A percentile compares a stretch with the other conserved stretches of the same genome.
These are phyloP conservation scores for Gephyroberyx darwinii DNA, from an alignment of 2,797 vertebrate genomes.

Conservation along the genomic window DNA sequence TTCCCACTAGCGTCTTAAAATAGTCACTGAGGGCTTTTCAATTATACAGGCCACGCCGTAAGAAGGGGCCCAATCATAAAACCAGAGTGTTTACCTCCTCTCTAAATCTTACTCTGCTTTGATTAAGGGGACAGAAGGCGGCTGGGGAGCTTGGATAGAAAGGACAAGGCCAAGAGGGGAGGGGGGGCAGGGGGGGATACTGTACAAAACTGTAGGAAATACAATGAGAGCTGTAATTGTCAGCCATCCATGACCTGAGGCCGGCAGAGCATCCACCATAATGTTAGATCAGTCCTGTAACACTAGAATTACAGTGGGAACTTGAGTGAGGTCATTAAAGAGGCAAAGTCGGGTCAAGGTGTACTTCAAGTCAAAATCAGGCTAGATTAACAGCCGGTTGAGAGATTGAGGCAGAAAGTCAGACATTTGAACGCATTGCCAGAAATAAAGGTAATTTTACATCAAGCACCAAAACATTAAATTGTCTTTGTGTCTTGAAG, in stretches of 20 bases:
- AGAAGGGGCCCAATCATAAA: conserved; percentile 83
- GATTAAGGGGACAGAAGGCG: conserved; percentile 73
- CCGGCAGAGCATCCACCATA: conserved; percentile 39
- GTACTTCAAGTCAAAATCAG: conserved; percentile 25
- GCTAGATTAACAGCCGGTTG: conserved; percentile 5
- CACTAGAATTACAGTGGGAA: conserved; percentile 26
- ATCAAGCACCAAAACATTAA: not conserved
- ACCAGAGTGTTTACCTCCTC: conserved; percentile 81
- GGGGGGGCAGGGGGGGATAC: not conserved
- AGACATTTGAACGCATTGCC: not conserved
- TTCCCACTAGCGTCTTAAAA: conserved; percentile 82
- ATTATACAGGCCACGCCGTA: conserved; percentile 78
- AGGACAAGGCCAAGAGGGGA: conserved; percentile 30
- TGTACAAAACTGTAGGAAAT: conserved; percentile 55
- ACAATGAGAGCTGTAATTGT: conserved; percentile 71
- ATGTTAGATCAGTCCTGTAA: conserved; percentile 51
- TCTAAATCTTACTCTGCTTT: conserved; percentile 78
- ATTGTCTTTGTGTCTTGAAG: not conserved
- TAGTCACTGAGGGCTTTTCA: conserved; percentile 81
- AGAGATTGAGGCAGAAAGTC: not conserved
- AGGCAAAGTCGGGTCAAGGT: conserved; percentile 53
- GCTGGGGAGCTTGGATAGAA: conserved; percentile 58
- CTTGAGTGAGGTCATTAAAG: conserved; percentile 42
- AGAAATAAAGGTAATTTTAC: not conserved
- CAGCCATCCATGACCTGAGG: conserved; percentile 65